Conservation (phyloP, 1,140 invertebrate genomes). For the Conus ventricosus region DNA sequence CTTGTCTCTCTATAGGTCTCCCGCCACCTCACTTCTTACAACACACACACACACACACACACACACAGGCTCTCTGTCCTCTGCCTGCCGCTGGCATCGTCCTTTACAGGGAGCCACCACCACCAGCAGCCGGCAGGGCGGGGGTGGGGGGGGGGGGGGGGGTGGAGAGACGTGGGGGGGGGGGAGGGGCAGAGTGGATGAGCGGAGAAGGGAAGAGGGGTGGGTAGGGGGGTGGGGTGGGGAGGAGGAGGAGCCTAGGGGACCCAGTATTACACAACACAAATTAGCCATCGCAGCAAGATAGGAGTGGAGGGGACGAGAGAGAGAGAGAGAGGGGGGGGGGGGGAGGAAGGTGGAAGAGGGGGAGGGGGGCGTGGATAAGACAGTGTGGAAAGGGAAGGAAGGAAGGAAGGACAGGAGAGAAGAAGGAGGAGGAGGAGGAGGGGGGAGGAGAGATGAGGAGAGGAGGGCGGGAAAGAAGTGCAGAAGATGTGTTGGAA, state of each 20-base stretch:
- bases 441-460: background rate
- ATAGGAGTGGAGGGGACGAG: background rate
- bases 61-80: background rate
- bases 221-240: background rate
- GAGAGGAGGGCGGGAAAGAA: background rate
- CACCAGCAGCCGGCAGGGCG: background rate
- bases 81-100: too few species aligned
- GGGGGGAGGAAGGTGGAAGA: background rate
- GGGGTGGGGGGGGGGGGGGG: background rate
- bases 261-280: constrained; percentile 31
- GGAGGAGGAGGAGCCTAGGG: constrained; percentile 30
- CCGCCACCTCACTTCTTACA: constrained; percentile 4
- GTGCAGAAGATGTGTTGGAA: background rate
- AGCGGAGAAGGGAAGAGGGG: background rate
- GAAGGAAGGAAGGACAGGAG: background rate
- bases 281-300: constrained; percentile 35
- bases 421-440: background rate
- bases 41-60: background rate
- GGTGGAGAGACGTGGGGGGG: background rate
- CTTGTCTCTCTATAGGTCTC: background rate
- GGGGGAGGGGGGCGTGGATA: background rate
- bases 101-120: too few species aligned
- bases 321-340: background rate
- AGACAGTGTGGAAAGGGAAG: background rate
- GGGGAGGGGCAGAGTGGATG: background rate